Conservation (phyloP, 2,888 invertebrate species). For the Sarcophaga subvicina region DNA sequence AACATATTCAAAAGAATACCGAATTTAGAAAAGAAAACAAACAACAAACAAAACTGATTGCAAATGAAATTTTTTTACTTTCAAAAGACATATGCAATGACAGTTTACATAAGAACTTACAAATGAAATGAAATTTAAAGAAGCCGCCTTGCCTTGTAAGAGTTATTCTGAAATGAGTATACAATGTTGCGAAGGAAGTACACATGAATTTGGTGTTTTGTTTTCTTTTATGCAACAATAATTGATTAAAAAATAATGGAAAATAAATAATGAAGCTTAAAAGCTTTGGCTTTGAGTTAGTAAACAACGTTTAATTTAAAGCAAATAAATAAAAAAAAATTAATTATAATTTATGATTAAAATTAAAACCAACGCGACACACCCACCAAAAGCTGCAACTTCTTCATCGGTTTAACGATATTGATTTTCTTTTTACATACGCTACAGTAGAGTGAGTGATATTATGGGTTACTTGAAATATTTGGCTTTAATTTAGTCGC, state of each 20-base stretch:
- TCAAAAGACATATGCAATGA: conserved; percentile 60
- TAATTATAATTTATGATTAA: conserved; percentile 52
- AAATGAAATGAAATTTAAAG: conserved; percentile 37
- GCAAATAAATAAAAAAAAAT: conserved; percentile 2
- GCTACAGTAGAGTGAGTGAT: neutral
- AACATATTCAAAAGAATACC: conserved; percentile 53
- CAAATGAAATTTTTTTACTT: conserved; percentile 29
- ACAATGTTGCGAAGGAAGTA: neutral
- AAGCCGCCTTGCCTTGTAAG: conserved; percentile 37
- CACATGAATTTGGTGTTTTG: too few relatives aligned
- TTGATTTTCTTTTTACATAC: neutral
- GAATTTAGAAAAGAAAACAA: conserved; percentile 48
- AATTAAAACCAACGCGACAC: conserved; percentile 19
- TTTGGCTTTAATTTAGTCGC: too few relatives aligned
- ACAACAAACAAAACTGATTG: too few relatives aligned
- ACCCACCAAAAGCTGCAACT: conserved; percentile 27
- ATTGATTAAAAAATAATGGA: conserved; percentile 56
- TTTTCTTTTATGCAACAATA: conserved; percentile 25
- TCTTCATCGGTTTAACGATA: neutral
- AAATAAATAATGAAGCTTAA: neutral
- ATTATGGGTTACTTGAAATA: too few relatives aligned
- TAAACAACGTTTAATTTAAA: conserved; percentile 6
- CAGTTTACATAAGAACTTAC: conserved; percentile 58
- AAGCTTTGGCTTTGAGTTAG: neutral
- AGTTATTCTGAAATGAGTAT: neutral